Evolutionary conservation across 2,888 invertebrate species (phyloP).

Genomic region (Autographa gamma): DNA sequence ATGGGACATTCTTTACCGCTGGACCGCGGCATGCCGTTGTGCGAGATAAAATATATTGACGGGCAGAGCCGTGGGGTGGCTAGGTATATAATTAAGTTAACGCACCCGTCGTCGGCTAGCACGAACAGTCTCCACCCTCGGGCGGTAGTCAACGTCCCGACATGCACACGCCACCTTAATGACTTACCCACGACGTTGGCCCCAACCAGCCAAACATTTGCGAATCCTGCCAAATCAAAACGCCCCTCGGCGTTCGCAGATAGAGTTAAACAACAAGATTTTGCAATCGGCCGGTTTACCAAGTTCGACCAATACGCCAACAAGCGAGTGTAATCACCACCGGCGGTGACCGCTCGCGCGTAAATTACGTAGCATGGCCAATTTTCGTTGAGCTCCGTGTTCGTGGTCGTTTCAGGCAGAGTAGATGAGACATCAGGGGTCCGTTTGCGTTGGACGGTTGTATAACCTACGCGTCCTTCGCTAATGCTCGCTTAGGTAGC

Average conservation of each 20-base stretch:
- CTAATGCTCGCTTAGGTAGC: constrained; percentile 85
- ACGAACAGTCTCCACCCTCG: constrained; percentile 69
- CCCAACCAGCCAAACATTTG: constrained; percentile 65
- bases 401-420: constrained; percentile 18
- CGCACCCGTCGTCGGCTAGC: constrained; percentile 71
- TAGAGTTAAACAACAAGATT: constrained; percentile 56
- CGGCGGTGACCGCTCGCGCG: constrained; percentile 86
- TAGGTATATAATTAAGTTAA: constrained; percentile 76
- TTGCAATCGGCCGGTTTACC: constrained; percentile 77
- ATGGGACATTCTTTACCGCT: constrained; percentile 35
- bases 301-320: constrained; percentile 79
- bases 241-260: constrained; percentile 48
- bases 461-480: constrained; percentile 81
- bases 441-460: constrained; percentile 67
- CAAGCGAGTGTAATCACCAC: constrained; percentile 84
- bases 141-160: constrained; percentile 68
- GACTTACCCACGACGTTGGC: constrained; percentile 73
- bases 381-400: constrained; percentile 59
- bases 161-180: constrained; percentile 82
- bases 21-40: constrained; percentile 41
- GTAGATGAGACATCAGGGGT: constrained; percentile 62
- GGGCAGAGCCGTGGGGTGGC: constrained; percentile 54
- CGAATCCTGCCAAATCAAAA: constrained; percentile 66
- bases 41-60: constrained; percentile 52
- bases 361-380: constrained; percentile 81